Evolutionary conservation across 1,140 invertebrate species (phyloP), one percentile per base, ranked within the genome.

Genomic region (Aphis craccivora): DNA sequence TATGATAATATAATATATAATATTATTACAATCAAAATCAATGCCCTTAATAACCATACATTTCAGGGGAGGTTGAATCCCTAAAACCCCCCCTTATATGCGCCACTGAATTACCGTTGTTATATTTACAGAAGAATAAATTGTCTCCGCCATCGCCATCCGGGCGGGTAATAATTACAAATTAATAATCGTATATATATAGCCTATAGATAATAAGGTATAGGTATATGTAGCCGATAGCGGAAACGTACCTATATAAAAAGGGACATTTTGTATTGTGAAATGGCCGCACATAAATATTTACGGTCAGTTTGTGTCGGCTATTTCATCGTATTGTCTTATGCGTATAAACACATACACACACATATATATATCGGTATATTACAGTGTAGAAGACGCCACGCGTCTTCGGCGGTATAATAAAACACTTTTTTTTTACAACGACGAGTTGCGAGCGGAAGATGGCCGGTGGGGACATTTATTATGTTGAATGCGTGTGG

Each of bases 321-420:
- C 60, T 76, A 76, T 76, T 76, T 76, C 60, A n/a, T 76, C 60
- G n/a, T n/a, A 76, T 76, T 76, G 60, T 76, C 60, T 76, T 76
- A 76, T 67, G 14, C 11, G 30, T 30, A 55, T 2, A 9, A 0
- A 55, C 2, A 55, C 8, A 67, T 25, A 30, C 55, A 30, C 30
- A 30, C 11, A n/a, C 2, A 60, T 40, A 40, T 40, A 40, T 40
- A 40, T 40, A 40, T 40, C 37, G 37, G 37, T 40, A n/a, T 76
- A 76, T 76, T 76, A 76, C 30, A 4, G n/a, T 76, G n/a, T 76
- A n/a, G 60, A 18, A 76, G 60, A 76, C 60, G 60, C 60, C 60
- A 76, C 60, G 60, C 60, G 14, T 76, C 60, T 76, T n/a, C 8
- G 23, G 23, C 37, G 23, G 37, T 25, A 86, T 37, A n/a, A 76